A percentile compares a stretch with the other conserved stretches of the same genome.
phyloP scores from a whole-genome alignment of 1,140 invertebrate genomes.

The Bacillus rossius region DNA sequence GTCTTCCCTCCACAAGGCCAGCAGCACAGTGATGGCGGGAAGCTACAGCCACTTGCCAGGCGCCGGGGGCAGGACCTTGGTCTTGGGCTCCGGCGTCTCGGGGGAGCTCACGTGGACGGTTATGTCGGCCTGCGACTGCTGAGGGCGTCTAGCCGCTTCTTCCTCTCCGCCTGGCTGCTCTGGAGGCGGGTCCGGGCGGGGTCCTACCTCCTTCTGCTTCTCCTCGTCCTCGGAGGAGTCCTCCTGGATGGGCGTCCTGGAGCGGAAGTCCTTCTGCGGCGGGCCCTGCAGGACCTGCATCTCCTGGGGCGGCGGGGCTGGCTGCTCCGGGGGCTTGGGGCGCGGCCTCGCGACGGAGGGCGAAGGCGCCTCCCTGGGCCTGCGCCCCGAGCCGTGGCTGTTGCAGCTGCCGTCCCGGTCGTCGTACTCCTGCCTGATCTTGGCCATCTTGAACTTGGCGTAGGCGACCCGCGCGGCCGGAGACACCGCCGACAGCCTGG shows the following conservation, averaged over 20 bases:
- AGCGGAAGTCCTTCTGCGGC: slow-evolving; percentile 36
- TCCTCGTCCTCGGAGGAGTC: slow-evolving; percentile 33
- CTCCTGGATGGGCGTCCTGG: slow-evolving; percentile 45
- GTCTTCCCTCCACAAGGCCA: no score
- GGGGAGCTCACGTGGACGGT: no score
- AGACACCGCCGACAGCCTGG: slow-evolving; percentile 63
- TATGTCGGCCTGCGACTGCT: no score
- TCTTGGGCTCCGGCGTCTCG: no score
- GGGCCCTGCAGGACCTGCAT: slow-evolving; percentile 11
- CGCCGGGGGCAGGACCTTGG: no score
- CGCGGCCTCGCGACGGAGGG: slow-evolving; percentile 20
- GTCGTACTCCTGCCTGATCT: slow-evolving; percentile 51
- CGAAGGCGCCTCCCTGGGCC: slow-evolving; percentile 21
- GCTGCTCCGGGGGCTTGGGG: neutral
- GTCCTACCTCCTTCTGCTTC: slow-evolving; percentile 2
- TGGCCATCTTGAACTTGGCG: slow-evolving; percentile 75
- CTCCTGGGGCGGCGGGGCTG: slow-evolving; percentile 1
- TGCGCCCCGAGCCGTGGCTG: slow-evolving; percentile 24
- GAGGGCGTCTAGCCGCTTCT: neutral
- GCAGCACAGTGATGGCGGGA: no score
- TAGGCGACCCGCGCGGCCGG: slow-evolving; percentile 73
- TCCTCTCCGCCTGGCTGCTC: neutral
- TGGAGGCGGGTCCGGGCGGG: neutral
- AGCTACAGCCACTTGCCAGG: no score
- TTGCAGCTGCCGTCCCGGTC: slow-evolving; percentile 34